These are phyloP conservation scores for Alces alces DNA, from an alignment of 2,113 vertebrate species.

Conservation along the genomic window DNA sequence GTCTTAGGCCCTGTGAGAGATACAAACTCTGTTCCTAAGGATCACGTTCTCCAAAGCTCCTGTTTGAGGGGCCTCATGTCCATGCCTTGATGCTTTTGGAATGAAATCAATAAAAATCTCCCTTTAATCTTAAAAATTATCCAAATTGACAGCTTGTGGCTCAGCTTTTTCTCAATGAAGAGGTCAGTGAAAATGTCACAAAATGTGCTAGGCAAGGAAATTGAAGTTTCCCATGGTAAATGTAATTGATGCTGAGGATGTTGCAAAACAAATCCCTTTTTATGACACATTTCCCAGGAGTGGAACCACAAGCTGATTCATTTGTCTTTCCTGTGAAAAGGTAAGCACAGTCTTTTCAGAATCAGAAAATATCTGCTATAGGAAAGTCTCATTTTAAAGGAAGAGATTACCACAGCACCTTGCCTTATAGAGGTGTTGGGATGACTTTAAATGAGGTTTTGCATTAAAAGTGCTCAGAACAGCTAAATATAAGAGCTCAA, in stretches of 20 bases:
- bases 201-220: neutral
- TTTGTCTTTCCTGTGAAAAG: neutral
- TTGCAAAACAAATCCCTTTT: neutral
- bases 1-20: neutral
- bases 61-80: neutral
- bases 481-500: neutral
- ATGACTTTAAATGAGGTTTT: neutral
- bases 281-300: neutral
- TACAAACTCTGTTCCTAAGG: neutral
- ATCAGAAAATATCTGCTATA: neutral
- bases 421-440: neutral
- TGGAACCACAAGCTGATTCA: neutral
- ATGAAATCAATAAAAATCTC: neutral
- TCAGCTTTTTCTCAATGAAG: neutral
- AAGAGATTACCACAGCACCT: neutral
- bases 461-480: neutral
- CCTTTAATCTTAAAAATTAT: neutral
- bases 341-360: neutral
- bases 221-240: neutral
- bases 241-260: neutral
- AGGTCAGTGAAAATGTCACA: conserved; percentile 13
- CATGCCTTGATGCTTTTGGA: neutral
- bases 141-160: neutral
- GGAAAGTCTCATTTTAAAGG: neutral
- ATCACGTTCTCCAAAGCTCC: neutral